Conservation (phyloP, 2,797 vertebrate genomes). For the Mormyrus hasselquistii region DNA sequence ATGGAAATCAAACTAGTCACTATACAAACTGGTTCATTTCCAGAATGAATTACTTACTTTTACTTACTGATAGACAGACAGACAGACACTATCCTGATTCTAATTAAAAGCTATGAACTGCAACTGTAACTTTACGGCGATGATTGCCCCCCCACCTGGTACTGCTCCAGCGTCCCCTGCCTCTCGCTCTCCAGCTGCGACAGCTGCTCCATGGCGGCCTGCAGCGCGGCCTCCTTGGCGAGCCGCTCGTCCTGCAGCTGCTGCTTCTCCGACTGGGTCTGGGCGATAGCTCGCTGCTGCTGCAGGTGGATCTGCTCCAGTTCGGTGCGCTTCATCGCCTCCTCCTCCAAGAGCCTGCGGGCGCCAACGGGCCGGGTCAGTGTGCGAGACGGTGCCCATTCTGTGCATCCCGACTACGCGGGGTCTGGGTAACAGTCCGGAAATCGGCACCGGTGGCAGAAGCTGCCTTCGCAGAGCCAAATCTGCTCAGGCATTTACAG, state of each 20-base stretch:
- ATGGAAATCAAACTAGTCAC: too few species aligned
- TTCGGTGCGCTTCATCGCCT: slow-evolving; percentile 78
- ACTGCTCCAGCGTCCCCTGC: slow-evolving; percentile 79
- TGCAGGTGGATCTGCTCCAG: slow-evolving; percentile 82
- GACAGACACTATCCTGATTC: not conserved
- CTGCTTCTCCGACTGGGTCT: slow-evolving; percentile 88
- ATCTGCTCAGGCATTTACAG: not conserved
- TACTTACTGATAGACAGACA: too few species aligned
- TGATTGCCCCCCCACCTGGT: slow-evolving; percentile 65
- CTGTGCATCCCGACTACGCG: not conserved
- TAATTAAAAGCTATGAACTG: not conserved
- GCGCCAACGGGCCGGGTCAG: not conserved
- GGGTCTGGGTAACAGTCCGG: not conserved
- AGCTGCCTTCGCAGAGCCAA: not conserved
- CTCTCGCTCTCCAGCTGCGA: slow-evolving; percentile 78
- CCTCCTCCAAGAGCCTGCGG: slow-evolving; percentile 83
- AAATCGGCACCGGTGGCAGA: not conserved
- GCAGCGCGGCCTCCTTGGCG: slow-evolving; percentile 77
- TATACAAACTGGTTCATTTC: too few species aligned
- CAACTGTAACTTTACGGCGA: not conserved
- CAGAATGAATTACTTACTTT: too few species aligned
- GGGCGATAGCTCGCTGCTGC: slow-evolving; percentile 82
- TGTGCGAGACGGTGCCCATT: not conserved
- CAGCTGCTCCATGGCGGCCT: slow-evolving; percentile 82
- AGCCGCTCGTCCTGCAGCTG: slow-evolving; percentile 78